A percentile compares a stretch with the other conserved stretches of the same genome.
Conservation (phyloP, 2,113 vertebrate genomes). For the Anser brachyrhynchus region DNA sequence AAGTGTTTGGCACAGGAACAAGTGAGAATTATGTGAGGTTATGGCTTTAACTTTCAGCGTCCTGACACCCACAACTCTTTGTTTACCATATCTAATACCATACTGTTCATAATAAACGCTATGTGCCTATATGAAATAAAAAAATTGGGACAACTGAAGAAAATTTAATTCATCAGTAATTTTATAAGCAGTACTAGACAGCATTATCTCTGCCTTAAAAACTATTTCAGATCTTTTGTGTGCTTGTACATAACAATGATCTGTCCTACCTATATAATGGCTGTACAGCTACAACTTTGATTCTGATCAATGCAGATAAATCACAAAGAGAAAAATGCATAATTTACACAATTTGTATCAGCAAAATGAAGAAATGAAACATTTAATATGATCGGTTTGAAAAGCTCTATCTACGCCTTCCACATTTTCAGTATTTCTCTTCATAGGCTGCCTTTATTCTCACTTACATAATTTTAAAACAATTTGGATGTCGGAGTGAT, state of each 20-base stretch:
- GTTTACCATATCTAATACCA: not conserved
- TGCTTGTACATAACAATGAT: not conserved
- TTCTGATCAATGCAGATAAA: not conserved
- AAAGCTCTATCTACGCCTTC: not conserved
- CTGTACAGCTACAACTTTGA: not conserved
- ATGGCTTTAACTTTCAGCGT: not conserved
- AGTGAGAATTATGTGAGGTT: not conserved
- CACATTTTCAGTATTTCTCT: not conserved
- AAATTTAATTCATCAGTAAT: not conserved
- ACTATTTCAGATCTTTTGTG: not conserved
- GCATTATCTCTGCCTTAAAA: not conserved
- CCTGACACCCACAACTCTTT: not conserved
- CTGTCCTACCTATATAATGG: not conserved
- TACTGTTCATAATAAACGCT: not conserved
- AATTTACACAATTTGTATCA: not conserved
- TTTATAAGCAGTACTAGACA: not conserved
- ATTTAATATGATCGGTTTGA: not conserved
- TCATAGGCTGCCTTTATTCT: not conserved
- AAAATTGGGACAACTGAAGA: not conserved
- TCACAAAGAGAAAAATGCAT: not conserved
- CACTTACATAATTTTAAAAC: not conserved
- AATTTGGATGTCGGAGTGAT: not conserved
- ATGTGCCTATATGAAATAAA: not conserved
- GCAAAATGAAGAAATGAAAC: not conserved
- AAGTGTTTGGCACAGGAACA: not conserved